Evolutionary conservation across 2,888 invertebrate species (phyloP).

Genomic region (Troides aeacus): DNA sequence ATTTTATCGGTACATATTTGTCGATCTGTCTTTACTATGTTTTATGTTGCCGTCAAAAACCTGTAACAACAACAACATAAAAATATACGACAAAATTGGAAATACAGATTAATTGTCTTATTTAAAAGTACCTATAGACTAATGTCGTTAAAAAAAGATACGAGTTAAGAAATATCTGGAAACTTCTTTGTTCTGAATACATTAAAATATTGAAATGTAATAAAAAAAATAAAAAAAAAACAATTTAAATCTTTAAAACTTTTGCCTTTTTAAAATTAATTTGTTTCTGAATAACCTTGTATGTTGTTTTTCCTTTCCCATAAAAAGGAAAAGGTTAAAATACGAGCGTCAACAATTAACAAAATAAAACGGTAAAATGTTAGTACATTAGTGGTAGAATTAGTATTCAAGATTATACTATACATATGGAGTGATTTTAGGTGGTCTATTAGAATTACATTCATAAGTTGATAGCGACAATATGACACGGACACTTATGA

Average conservation of each 20-base stretch:
- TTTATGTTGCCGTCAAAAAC: conserved; percentile 8
- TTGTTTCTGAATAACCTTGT: not conserved
- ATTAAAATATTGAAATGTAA: not conserved
- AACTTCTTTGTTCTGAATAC: no score
- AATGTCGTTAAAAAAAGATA: not conserved
- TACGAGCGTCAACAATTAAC: not conserved
- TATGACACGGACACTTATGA: conserved; percentile 46
- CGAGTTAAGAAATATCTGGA: no score
- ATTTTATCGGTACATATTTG: not conserved
- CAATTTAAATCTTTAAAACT: not conserved
- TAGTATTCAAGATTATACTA: no score
- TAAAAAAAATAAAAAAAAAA: not conserved
- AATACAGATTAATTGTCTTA: conserved; percentile 13
- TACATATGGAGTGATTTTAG: not conserved
- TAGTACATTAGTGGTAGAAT: no score
- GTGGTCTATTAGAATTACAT: not conserved
- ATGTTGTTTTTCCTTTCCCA: not conserved
- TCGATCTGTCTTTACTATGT: not conserved
- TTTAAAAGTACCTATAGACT: not conserved
- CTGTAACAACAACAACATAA: conserved; percentile 21
- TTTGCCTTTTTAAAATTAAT: not conserved
- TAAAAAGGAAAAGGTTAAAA: not conserved
- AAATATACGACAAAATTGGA: conserved; percentile 22
- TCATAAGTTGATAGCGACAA: conserved; percentile 19
- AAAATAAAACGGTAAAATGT: not conserved